phyloP scores from a whole-genome alignment of 2,113 vertebrate genomes.

The Rhea pennata region DNA sequence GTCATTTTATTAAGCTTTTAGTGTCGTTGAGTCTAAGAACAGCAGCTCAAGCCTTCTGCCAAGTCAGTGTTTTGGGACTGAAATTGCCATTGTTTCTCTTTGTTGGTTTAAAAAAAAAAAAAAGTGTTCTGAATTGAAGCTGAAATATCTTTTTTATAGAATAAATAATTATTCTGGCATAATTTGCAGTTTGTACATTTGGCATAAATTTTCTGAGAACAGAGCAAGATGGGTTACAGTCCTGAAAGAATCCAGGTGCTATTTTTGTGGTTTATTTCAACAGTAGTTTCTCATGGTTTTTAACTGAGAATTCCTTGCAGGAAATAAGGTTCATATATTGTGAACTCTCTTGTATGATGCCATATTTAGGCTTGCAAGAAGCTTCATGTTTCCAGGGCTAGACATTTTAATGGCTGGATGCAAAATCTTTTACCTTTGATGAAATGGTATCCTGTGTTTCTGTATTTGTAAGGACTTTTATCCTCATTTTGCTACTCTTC shows the following conservation, averaged over 20 bases:
- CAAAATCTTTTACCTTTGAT: background rate
- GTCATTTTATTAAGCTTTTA: slow-evolving; percentile 24
- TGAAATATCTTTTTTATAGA: background rate
- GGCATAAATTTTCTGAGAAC: background rate
- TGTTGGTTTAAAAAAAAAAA: background rate
- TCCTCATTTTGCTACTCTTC: background rate
- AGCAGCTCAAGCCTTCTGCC: background rate
- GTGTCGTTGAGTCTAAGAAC: slow-evolving; percentile 19
- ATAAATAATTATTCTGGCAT: background rate
- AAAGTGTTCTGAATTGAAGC: background rate
- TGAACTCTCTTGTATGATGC: background rate
- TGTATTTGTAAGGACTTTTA: background rate
- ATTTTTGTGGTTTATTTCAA: background rate
- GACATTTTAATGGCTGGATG: background rate
- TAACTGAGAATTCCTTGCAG: background rate
- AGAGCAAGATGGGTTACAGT: background rate
- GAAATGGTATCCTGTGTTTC: background rate
- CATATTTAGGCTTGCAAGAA: background rate
- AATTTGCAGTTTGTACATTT: background rate
- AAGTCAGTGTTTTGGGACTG: slow-evolving; percentile 17
- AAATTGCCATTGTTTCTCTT: slow-evolving; percentile 16
- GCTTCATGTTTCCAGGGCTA: background rate
- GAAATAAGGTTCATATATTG: background rate
- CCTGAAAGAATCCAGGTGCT: background rate
- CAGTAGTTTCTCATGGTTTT: background rate